These are phyloP conservation scores for Eucera pruinosa DNA, from an alignment of 2,888 invertebrate species.

Conservation along the genomic window DNA sequence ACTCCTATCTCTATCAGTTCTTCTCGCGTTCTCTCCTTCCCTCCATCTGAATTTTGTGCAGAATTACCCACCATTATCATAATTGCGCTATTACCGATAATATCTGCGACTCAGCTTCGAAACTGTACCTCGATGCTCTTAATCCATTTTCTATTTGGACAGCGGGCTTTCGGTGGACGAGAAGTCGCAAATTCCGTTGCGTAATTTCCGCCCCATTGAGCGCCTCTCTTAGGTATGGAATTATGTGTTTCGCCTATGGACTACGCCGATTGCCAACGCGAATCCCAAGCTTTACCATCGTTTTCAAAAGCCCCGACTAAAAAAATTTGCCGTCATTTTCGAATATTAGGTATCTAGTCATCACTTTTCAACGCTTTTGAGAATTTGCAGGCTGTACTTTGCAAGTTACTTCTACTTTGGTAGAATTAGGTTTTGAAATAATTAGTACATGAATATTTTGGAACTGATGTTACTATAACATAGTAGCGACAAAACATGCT, in stretches of 20 bases:
- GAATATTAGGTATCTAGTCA: too few species aligned
- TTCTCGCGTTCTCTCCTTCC: constrained; percentile 48
- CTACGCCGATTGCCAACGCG: constrained; percentile 35
- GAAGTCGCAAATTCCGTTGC: constrained; percentile 75
- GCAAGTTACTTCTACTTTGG: too few species aligned
- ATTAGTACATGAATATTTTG: too few species aligned
- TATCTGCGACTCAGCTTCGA: constrained; percentile 81
- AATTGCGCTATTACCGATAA: constrained; percentile 85
- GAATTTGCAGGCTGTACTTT: neutral
- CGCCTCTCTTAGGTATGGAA: constrained; percentile 56
- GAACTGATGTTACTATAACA: too few species aligned
- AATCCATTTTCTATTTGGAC: constrained; percentile 83
- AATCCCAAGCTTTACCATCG: constrained; percentile 11
- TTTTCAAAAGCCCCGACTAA: neutral
- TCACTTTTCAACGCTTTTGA: neutral
- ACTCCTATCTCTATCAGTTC: constrained; percentile 30
- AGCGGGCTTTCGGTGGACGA: constrained; percentile 78
- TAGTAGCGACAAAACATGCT: too few species aligned
- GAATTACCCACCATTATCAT: constrained; percentile 84
- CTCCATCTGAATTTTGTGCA: constrained; percentile 79
- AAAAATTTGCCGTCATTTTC: neutral
- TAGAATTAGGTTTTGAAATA: too few species aligned
- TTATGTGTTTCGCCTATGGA: constrained; percentile 68
- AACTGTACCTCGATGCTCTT: constrained; percentile 79
- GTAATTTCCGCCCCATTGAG: constrained; percentile 74